Conservation (phyloP, 1,140 invertebrate genomes). For the Mya arenaria region DNA sequence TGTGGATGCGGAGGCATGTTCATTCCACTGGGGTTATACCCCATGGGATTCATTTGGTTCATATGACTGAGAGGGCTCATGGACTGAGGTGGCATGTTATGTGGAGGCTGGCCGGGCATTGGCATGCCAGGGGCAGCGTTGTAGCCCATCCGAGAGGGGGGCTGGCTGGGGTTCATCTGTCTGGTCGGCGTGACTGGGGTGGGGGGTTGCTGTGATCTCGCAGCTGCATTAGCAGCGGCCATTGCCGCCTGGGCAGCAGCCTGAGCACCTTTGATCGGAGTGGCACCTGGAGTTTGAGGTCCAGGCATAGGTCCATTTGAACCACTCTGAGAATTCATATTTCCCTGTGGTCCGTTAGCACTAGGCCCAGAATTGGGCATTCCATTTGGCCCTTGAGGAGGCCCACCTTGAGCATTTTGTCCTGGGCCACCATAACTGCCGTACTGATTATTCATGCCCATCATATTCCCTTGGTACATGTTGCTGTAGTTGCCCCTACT, state of each 20-base stretch:
- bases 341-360: constrained; percentile 64
- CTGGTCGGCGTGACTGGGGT: constrained; percentile 51
- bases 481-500: constrained; percentile 66
- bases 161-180: constrained; percentile 1
- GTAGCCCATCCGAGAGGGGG: constrained; percentile 40
- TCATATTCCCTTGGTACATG: constrained; percentile 63
- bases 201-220: constrained; percentile 43
- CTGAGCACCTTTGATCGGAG: constrained; percentile 77
- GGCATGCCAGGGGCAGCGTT: constrained; percentile 7
- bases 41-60: constrained; percentile 70
- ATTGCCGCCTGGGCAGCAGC: constrained; percentile 80
- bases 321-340: constrained; percentile 59
- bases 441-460: constrained; percentile 77
- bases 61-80: constrained; percentile 56
- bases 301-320: constrained; percentile 40
- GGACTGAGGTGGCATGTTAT: constrained; percentile 49
- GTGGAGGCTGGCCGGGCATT: background rate
- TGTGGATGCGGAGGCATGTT: constrained; percentile 62
- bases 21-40: constrained; percentile 62
- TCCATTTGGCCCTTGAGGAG: constrained; percentile 8
- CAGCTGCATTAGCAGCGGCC: constrained; percentile 78
- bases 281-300: constrained; percentile 46
- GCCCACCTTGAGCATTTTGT: constrained; percentile 29
- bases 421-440: constrained; percentile 61
- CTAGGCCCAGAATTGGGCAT: constrained; percentile 44